phyloP scores from a whole-genome alignment of 1,140 invertebrate species.

The Gonatopus flavifemur region DNA sequence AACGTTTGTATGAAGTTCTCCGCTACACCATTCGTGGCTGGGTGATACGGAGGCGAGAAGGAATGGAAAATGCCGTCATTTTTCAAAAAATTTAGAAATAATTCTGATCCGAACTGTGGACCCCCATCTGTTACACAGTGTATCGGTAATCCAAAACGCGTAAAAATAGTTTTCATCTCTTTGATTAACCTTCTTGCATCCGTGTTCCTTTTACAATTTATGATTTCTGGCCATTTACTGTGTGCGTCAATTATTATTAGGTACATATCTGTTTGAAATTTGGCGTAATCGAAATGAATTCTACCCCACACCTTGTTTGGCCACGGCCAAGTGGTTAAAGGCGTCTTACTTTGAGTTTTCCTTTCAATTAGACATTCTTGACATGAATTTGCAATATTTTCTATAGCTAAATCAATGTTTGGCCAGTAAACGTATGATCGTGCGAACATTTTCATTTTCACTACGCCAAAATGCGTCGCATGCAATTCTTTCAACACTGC shows the following conservation, averaged over 20 bases:
- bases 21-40: slow-evolving; percentile 30
- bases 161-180: slow-evolving; percentile 25
- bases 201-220: slow-evolving; percentile 10
- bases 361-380: slow-evolving; percentile 14
- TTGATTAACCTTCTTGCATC: slow-evolving; percentile 13
- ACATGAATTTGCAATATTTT: slow-evolving; percentile 10
- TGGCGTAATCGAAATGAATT: slow-evolving; percentile 32
- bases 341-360: slow-evolving; percentile 9
- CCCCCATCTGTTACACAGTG: slow-evolving; percentile 38
- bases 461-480: slow-evolving; percentile 46
- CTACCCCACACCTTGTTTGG: slow-evolving; percentile 12
- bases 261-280: slow-evolving; percentile 34
- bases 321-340: background rate
- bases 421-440: slow-evolving; percentile 31
- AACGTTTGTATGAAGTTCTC: slow-evolving; percentile 29
- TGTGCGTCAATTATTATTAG: slow-evolving; percentile 48
- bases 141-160: slow-evolving; percentile 26
- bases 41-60: slow-evolving; percentile 27
- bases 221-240: slow-evolving; percentile 49
- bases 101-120: slow-evolving; percentile 23
- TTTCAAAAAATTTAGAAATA: slow-evolving; percentile 28
- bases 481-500: slow-evolving; percentile 45
- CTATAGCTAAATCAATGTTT: slow-evolving; percentile 45
- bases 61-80: slow-evolving; percentile 25
- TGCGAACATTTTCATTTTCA: slow-evolving; percentile 54